Evolutionary conservation across 1,140 invertebrate species (phyloP).

Genomic region (Cherax destructor): DNA sequence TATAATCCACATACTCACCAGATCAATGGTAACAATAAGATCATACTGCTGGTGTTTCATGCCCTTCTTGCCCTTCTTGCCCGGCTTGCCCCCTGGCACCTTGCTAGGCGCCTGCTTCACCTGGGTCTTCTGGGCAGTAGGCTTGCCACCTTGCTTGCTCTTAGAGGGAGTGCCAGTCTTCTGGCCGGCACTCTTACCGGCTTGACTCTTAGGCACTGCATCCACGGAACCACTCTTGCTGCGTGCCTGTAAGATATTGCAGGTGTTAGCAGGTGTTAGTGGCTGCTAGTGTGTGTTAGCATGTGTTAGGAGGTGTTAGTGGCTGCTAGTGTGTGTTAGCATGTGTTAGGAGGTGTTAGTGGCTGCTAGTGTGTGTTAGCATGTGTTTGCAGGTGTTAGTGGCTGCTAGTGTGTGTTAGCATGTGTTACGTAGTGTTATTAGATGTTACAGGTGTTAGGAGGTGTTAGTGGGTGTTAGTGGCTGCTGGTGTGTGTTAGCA

Average conservation of each 20-base stretch:
- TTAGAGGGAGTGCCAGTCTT: slow-evolving; percentile 67
- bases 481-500: too few species aligned
- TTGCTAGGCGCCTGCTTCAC: slow-evolving; percentile 72
- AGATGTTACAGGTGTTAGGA: too few species aligned
- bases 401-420: too few species aligned
- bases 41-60: slow-evolving; percentile 88
- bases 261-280: neutral
- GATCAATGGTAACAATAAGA: slow-evolving; percentile 86
- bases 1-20: slow-evolving; percentile 79
- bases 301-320: too few species aligned
- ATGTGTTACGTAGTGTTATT: too few species aligned
- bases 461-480: too few species aligned
- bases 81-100: slow-evolving; percentile 72
- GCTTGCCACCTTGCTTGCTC: slow-evolving; percentile 71
- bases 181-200: slow-evolving; percentile 51
- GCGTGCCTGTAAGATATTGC: slow-evolving; percentile 60
- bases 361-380: too few species aligned
- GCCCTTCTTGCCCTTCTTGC: slow-evolving; percentile 85
- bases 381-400: too few species aligned
- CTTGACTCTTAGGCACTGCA: slow-evolving; percentile 67
- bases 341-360: too few species aligned
- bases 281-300: neutral
- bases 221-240: slow-evolving; percentile 72
- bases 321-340: too few species aligned
- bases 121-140: slow-evolving; percentile 80